Evolutionary conservation across 2,113 vertebrate genomes (phyloP).

Genomic region (Dicentrarchus labrax): DNA sequence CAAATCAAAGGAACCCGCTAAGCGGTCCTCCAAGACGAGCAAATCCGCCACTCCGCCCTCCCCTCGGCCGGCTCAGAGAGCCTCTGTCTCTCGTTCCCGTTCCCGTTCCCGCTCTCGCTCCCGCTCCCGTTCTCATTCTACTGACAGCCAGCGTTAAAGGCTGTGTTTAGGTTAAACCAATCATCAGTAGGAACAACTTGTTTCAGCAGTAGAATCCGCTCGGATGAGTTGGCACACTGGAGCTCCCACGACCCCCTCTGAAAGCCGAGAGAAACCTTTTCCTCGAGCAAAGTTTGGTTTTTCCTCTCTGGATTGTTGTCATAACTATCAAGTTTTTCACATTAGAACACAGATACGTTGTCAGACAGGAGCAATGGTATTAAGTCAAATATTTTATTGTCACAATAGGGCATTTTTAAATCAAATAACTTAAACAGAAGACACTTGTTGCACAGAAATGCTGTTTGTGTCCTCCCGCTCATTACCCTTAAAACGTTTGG

Average conservation of each 20-base stretch:
- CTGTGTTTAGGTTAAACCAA: neutral
- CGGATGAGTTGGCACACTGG: conserved; percentile 13
- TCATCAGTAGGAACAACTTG: neutral
- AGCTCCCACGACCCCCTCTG: conserved; percentile 27
- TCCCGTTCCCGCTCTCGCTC: conserved; percentile 87
- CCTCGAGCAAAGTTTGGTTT: conserved; percentile 20
- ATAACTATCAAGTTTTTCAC: neutral
- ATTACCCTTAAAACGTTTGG: neutral
- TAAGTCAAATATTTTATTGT: neutral
- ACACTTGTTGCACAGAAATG: neutral
- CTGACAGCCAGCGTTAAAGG: conserved; percentile 91
- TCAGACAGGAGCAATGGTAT: neutral
- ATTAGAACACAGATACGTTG: neutral
- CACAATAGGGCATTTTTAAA: neutral
- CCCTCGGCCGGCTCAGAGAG: conserved; percentile 68
- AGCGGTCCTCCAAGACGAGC: conserved; percentile 89
- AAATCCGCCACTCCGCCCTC: conserved; percentile 83
- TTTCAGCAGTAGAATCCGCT: conserved; percentile 17
- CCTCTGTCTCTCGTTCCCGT: conserved; percentile 84
- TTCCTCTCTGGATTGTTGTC: conserved; percentile 23
- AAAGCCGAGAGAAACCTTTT: neutral
- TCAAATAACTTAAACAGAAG: neutral
- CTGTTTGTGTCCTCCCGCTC: neutral
- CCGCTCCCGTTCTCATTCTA: conserved; percentile 83
- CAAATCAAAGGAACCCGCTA: conserved; percentile 89